Percentiles rank a stretch among this genome's conserved stretches.
phyloP scores from a whole-genome alignment of 2,797 vertebrate species.

The Serranus cabrilla region DNA sequence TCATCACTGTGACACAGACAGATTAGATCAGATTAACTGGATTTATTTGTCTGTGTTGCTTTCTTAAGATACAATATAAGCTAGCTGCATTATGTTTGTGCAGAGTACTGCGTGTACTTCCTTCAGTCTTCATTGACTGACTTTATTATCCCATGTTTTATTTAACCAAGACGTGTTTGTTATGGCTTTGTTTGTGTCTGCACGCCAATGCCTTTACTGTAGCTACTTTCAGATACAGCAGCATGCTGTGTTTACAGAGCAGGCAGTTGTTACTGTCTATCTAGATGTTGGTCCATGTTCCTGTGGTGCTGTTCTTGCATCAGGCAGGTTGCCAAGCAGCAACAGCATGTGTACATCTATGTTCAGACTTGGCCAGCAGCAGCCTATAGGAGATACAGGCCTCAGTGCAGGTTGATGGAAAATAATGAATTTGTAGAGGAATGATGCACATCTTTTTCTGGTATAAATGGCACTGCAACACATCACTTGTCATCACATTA shows the following conservation, averaged over 20 bases:
- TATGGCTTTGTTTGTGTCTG: slow-evolving; percentile 11
- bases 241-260: slow-evolving; percentile 43
- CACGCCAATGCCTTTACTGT: background rate
- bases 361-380: slow-evolving; percentile 28
- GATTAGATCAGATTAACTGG: slow-evolving; percentile 11
- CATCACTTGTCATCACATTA: background rate
- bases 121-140: background rate
- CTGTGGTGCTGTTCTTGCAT: slow-evolving; percentile 53
- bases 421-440: background rate
- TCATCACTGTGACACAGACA: background rate
- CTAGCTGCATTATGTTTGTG: background rate
- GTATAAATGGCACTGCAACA: background rate
- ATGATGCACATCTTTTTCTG: background rate
- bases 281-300: slow-evolving; percentile 46
- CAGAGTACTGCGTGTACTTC: background rate
- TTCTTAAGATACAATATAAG: slow-evolving; percentile 4
- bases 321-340: slow-evolving; percentile 66
- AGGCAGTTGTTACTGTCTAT: slow-evolving; percentile 51
- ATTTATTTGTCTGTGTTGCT: slow-evolving; percentile 12
- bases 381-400: slow-evolving; percentile 20
- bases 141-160: slow-evolving; percentile 11
- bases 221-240: slow-evolving; percentile 26
- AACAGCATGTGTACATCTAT: slow-evolving; percentile 42
- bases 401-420: background rate
- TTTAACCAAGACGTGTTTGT: background rate